Conservation (phyloP, 2,888 invertebrate species). For the Cephus sareptanus region DNA sequence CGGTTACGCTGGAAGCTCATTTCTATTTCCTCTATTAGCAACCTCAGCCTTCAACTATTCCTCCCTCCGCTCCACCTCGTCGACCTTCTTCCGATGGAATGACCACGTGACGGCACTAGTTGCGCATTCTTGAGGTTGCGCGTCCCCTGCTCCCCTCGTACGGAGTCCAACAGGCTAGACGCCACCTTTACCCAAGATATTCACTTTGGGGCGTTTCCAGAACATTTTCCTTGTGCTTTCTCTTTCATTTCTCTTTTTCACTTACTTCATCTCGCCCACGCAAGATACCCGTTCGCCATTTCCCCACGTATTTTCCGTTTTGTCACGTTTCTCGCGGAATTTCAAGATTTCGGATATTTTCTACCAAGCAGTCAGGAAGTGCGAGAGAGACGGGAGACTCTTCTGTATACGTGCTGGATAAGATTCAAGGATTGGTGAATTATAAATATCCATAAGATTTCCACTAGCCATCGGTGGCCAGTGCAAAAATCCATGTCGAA, state of each 20-base stretch:
- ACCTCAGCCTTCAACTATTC: background rate
- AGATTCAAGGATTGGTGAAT: background rate
- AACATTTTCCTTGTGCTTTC: background rate
- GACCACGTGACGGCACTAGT: conserved; percentile 39
- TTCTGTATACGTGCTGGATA: background rate
- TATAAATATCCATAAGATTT: background rate
- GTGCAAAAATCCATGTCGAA: background rate
- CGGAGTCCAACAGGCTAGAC: background rate
- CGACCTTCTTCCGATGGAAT: background rate
- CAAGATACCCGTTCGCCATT: background rate
- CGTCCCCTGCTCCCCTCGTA: conserved; percentile 18
- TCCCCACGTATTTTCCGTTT: background rate
- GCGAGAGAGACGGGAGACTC: too few relatives aligned
- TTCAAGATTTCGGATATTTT: background rate
- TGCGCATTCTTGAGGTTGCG: conserved; percentile 48
- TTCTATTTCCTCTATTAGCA: conserved; percentile 6
- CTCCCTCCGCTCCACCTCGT: background rate
- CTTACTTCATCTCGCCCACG: background rate
- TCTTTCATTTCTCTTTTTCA: background rate
- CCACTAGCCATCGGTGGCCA: background rate
- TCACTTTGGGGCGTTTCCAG: background rate
- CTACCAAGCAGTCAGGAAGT: background rate
- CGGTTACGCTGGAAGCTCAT: background rate
- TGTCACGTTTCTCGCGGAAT: background rate
- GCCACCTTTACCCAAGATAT: background rate